Conservation (phyloP, 1,140 invertebrate genomes). For the Drepana arcuata region DNA sequence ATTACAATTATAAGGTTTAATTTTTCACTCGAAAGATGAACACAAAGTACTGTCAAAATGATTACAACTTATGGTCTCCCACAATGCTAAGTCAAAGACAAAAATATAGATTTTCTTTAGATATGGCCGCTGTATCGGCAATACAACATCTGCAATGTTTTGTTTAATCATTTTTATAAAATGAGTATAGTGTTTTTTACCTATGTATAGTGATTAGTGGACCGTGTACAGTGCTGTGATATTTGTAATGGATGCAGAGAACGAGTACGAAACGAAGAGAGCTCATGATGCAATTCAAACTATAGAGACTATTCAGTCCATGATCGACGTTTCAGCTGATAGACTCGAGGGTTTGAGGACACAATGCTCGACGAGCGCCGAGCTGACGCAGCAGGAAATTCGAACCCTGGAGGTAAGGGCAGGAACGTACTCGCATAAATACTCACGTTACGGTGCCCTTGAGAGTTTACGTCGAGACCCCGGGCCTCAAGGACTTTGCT, state of each 20-base stretch:
- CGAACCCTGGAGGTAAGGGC: conserved; percentile 87
- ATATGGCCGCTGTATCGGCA: conserved; percentile 70
- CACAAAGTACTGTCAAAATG: conserved; percentile 41
- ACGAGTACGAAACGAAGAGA: conserved; percentile 73
- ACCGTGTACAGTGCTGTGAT: conserved; percentile 68
- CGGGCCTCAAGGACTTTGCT: conserved; percentile 45
- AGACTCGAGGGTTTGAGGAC: conserved; percentile 92
- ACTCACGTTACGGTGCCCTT: conserved; percentile 47
- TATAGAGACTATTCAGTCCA: conserved; percentile 80
- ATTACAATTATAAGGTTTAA: no score
- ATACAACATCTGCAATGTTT: conserved; percentile 70
- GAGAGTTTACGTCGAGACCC: conserved; percentile 36
- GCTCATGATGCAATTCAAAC: conserved; percentile 78
- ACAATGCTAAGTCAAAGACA: conserved; percentile 44
- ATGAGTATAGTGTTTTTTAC: conserved; percentile 68
- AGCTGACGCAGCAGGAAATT: conserved; percentile 96
- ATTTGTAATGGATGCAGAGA: conserved; percentile 73
- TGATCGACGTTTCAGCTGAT: conserved; percentile 95
- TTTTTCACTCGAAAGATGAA: no score
- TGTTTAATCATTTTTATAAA: conserved; percentile 70
- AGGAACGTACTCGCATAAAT: conserved; percentile 12
- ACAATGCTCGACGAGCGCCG: conserved; percentile 91
- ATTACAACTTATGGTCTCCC: conserved; percentile 30
- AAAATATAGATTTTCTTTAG: conserved; percentile 69
- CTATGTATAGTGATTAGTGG: conserved; percentile 60